Evolutionary conservation across 2,888 invertebrate species (phyloP).

Genomic region (Prenolepis imparis): DNA sequence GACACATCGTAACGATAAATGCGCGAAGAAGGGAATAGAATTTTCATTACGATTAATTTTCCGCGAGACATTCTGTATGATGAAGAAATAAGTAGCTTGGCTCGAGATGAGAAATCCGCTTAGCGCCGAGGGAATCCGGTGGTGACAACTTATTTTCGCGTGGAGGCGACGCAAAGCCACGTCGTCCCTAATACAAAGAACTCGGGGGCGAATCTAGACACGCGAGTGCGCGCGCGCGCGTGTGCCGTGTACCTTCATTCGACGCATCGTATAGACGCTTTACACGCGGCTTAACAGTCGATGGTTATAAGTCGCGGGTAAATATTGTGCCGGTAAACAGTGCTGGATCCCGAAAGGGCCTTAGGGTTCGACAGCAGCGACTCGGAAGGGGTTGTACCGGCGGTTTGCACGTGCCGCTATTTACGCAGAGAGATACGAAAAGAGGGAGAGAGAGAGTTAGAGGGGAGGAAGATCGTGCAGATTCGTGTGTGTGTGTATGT

Average conservation of each 20-base stretch:
- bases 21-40: neutral
- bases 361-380: slow-evolving; percentile 72
- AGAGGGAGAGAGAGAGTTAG: slow-evolving; percentile 51
- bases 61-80: slow-evolving; percentile 38
- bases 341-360: slow-evolving; percentile 76
- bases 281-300: slow-evolving; percentile 83
- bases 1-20: neutral
- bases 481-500: slow-evolving; percentile 54
- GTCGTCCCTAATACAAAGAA: slow-evolving; percentile 27
- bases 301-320: slow-evolving; percentile 83
- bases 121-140: slow-evolving; percentile 18
- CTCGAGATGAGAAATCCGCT: slow-evolving; percentile 52
- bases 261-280: slow-evolving; percentile 77
- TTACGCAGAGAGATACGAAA: slow-evolving; percentile 75
- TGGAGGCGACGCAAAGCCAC: slow-evolving; percentile 30
- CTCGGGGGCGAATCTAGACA: slow-evolving; percentile 61
- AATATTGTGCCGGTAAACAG: slow-evolving; percentile 84
- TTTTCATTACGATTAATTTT: slow-evolving; percentile 48
- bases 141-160: slow-evolving; percentile 57
- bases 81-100: slow-evolving; percentile 35
- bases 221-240: slow-evolving; percentile 41
- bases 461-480: too few species aligned
- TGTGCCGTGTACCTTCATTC: slow-evolving; percentile 61
- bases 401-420: slow-evolving; percentile 79
- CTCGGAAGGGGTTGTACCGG: slow-evolving; percentile 77